Conservation (phyloP, 2,113 vertebrate species). For the Dipodomys spectabilis region DNA sequence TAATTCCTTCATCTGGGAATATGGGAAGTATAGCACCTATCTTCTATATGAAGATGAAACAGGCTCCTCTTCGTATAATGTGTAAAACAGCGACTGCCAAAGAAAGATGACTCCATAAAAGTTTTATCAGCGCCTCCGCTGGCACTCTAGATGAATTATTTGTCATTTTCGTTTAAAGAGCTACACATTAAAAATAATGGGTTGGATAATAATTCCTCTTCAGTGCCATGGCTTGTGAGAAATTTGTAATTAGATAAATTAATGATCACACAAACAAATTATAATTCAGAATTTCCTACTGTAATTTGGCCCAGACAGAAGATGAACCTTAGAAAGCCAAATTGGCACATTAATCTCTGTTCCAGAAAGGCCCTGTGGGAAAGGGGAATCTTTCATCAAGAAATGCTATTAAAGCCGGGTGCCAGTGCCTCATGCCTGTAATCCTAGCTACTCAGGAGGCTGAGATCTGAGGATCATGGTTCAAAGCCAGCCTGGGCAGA, state of each 20-base stretch:
- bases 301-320: conserved; percentile 65
- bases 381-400: conserved; percentile 21
- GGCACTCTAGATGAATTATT: conserved; percentile 25
- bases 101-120: not conserved
- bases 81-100: not conserved
- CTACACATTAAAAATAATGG: conserved; percentile 33
- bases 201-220: conserved; percentile 57
- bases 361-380: not conserved
- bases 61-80: not conserved
- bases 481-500: too few species aligned
- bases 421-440: too few species aligned
- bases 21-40: not conserved
- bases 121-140: not conserved
- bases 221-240: not conserved
- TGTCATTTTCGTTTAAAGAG: conserved; percentile 23
- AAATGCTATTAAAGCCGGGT: not conserved
- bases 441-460: too few species aligned
- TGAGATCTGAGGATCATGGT: too few species aligned
- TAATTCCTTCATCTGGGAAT: not conserved
- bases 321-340: conserved; percentile 48
- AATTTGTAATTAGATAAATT: conserved; percentile 66
- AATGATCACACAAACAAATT: conserved; percentile 73
- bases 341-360: conserved; percentile 67
- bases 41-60: not conserved
- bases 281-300: conserved; percentile 68